Evolutionary conservation across 2,888 invertebrate genomes (phyloP).

Genomic region (Pachliopta kotzebuea): DNA sequence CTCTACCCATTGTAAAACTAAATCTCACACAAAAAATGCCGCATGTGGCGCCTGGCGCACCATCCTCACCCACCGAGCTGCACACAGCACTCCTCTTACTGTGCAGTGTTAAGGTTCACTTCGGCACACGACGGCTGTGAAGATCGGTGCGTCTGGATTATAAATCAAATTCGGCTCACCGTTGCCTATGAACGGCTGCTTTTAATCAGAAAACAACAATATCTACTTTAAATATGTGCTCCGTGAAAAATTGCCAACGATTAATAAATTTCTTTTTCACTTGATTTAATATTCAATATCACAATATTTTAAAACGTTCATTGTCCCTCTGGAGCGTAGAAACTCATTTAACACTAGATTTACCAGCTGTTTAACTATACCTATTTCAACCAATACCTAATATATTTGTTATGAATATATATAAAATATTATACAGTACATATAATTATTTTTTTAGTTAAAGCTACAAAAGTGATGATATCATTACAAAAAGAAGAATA

Average conservation of each 20-base stretch:
- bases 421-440: no score
- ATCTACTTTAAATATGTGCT: slow-evolving; percentile 60
- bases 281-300: slow-evolving; percentile 1
- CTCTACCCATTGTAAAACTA: slow-evolving; percentile 54
- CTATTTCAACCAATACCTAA: no score
- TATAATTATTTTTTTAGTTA: no score
- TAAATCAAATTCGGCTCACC: slow-evolving; percentile 73
- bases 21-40: slow-evolving; percentile 64
- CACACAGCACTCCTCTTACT: slow-evolving; percentile 35
- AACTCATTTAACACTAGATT: no score
- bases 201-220: slow-evolving; percentile 69
- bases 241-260: slow-evolving; percentile 53
- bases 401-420: no score
- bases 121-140: slow-evolving; percentile 29
- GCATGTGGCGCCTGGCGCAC: slow-evolving; percentile 67
- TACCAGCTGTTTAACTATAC: no score
- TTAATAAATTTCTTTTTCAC: slow-evolving; percentile 34
- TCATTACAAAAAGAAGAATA: no score
- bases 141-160: slow-evolving; percentile 38
- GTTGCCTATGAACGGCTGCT: slow-evolving; percentile 65
- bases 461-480: no score
- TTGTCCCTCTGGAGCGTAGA: no score
- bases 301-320: no score
- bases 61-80: slow-evolving; percentile 26
- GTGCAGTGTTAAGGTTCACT: slow-evolving; percentile 37